These are phyloP conservation scores for Schizopygopsis malacanthus DNA, from an alignment of 2,797 vertebrate genomes.

Conservation along the genomic window DNA sequence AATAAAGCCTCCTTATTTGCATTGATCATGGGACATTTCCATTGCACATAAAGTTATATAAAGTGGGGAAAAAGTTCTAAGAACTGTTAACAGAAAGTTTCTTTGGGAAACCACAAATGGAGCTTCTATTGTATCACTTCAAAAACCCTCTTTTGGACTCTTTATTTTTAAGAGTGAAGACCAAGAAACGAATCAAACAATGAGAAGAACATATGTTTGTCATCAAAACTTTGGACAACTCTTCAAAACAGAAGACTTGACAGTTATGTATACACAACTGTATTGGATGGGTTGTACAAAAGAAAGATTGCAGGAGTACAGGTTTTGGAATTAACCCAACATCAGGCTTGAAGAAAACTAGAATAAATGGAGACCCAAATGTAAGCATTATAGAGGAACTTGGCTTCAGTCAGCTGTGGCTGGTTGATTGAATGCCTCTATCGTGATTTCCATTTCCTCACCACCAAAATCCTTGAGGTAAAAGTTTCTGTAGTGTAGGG, in stretches of 20 bases:
- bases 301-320: slow-evolving; percentile 24
- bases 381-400: slow-evolving; percentile 29
- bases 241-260: slow-evolving; percentile 25
- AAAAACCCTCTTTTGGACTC: background rate
- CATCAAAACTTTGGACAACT: slow-evolving; percentile 11
- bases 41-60: background rate
- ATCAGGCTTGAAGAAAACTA: slow-evolving; percentile 37
- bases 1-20: background rate
- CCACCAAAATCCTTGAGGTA: slow-evolving; percentile 1
- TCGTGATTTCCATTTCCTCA: slow-evolving; percentile 44
- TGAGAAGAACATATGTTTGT: slow-evolving; percentile 1
- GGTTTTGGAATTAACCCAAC: slow-evolving; percentile 30
- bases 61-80: background rate
- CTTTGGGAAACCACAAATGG: background rate
- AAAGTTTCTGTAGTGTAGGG: background rate
- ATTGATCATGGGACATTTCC: background rate
- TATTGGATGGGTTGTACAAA: slow-evolving; percentile 1
- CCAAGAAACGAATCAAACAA: background rate
- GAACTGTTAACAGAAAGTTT: background rate
- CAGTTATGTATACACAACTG: slow-evolving; percentile 11
- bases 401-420: slow-evolving; percentile 40
- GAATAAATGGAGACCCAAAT: slow-evolving; percentile 43
- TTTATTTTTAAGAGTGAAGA: background rate
- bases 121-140: background rate
- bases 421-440: slow-evolving; percentile 40